phyloP scores from a whole-genome alignment of 1,140 invertebrate genomes.

The Metopolophium dirhodum region DNA sequence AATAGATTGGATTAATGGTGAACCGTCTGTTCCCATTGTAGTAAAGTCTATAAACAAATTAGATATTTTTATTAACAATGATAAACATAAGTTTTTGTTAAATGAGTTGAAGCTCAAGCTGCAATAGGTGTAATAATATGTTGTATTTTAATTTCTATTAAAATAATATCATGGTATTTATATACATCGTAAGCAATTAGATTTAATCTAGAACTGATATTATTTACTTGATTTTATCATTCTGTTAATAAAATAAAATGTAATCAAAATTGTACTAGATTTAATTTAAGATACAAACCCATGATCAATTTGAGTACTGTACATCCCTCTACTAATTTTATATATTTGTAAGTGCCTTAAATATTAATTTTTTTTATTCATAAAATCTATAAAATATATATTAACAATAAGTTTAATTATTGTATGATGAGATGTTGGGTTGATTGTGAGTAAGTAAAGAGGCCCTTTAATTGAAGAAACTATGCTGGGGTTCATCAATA shows the following conservation, averaged over 20 bases:
- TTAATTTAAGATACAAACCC: neutral
- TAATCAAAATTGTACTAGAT: neutral
- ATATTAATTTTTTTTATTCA: too few species aligned
- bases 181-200: neutral
- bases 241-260: neutral
- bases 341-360: too few species aligned
- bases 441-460: too few species aligned
- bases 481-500: too few species aligned
- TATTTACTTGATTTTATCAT: neutral
- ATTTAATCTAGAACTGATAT: neutral
- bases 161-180: neutral
- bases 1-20: conserved; percentile 16
- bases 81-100: neutral
- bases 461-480: too few species aligned
- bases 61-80: neutral
- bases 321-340: too few species aligned
- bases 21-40: conserved; percentile 41
- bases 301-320: too few species aligned
- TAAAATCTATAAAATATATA: too few species aligned
- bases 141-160: neutral
- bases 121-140: neutral
- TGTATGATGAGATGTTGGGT: too few species aligned
- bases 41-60: conserved; percentile 40
- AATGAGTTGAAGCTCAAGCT: neutral
- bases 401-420: too few species aligned